Base-by-base conservation (phyloP, 1,140 invertebrate species). In the Eupristina koningsbergeri region DNA sequence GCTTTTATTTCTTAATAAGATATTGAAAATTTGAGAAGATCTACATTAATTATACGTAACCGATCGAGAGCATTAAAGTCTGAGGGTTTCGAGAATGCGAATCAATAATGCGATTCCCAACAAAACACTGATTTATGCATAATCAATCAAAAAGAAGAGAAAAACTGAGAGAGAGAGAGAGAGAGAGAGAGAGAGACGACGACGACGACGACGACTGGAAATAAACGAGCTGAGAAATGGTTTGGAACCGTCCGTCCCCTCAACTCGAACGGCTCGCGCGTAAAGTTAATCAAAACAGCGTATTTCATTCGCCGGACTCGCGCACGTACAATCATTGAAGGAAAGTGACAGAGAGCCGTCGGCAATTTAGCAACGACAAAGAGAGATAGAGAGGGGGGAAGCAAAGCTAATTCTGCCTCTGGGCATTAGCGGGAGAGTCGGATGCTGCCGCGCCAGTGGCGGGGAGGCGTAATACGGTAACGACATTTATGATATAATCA, bases 401-500 rank as follows among this genome's bases (percentile, higher is more conserved):
- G 50, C 75, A 17, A 26, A 3, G 36, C 77, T 79, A 39, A 47
- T 47, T 74, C 34, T 61, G 75, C 26, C 79, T 69, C 58, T 19
- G 53, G 80, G 80, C 69, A 76, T 82, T 50, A 75, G 41, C 15
- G 45, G 22, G 47, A 53, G 1, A 34, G 6, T 22, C 22, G 53
- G n/a, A 26, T 58, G 74, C 50, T 64, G 78, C 41, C 78, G 63
- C 36, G 78, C 29, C 78, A 39, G n/a, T 22, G 61, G n/a, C 78
- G 84, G 86, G 86, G 84, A 88, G 86, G 88, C 88, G 89, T 90
- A 90, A 90, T 88, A 87, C 87, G 77, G 89, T 90, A 89, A 89
- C 87, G 89, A 90, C 89, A 87, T 89, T 90, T 89, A 90, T 88
- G 89, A 90, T 90, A 90, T 89, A 90, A 90, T 90, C 89, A 89